Conservation (phyloP, 2,113 vertebrate genomes). For the Saccopteryx bilineata region DNA sequence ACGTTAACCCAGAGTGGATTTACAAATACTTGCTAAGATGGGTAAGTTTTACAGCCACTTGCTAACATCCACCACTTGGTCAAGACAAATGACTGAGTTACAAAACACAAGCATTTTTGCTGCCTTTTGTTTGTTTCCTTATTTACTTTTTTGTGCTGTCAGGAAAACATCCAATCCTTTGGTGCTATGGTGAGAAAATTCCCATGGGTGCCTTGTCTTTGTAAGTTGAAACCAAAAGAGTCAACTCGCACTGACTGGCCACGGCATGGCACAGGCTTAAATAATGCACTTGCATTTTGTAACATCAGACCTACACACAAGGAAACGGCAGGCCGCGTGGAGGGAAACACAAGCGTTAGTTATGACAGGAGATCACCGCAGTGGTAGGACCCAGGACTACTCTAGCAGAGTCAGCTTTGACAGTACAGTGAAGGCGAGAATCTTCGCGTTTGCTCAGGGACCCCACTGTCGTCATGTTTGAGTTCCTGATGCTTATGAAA, state of each 20-base stretch:
- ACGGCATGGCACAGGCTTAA: slow-evolving; percentile 62
- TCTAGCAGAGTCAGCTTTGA: slow-evolving; percentile 58
- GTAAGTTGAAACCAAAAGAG: slow-evolving; percentile 38
- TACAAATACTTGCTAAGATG: slow-evolving; percentile 54
- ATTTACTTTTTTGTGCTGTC: slow-evolving; percentile 83
- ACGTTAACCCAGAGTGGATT: slow-evolving; percentile 68
- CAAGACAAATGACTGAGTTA: slow-evolving; percentile 32
- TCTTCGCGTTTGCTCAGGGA: slow-evolving; percentile 49
- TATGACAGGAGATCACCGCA: slow-evolving; percentile 57
- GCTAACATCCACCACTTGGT: slow-evolving; percentile 50
- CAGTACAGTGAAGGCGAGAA: not conserved
- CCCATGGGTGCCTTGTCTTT: slow-evolving; percentile 41
- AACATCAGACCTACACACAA: slow-evolving; percentile 75
- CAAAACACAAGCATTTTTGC: not conserved
- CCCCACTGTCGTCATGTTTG: not conserved
- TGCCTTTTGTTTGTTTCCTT: slow-evolving; percentile 46
- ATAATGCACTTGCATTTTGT: slow-evolving; percentile 76
- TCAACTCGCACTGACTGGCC: slow-evolving; percentile 56
- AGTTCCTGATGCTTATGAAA: slow-evolving; percentile 56
- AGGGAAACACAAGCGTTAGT: slow-evolving; percentile 60
- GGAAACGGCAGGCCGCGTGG: slow-evolving; percentile 52
- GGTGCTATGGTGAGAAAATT: slow-evolving; percentile 61
- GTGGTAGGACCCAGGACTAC: slow-evolving; percentile 48
- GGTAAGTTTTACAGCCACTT: slow-evolving; percentile 55
- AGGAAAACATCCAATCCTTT: slow-evolving; percentile 78